Evolutionary conservation across 2,888 invertebrate genomes (phyloP).

Genomic region (Philereme transversata): DNA sequence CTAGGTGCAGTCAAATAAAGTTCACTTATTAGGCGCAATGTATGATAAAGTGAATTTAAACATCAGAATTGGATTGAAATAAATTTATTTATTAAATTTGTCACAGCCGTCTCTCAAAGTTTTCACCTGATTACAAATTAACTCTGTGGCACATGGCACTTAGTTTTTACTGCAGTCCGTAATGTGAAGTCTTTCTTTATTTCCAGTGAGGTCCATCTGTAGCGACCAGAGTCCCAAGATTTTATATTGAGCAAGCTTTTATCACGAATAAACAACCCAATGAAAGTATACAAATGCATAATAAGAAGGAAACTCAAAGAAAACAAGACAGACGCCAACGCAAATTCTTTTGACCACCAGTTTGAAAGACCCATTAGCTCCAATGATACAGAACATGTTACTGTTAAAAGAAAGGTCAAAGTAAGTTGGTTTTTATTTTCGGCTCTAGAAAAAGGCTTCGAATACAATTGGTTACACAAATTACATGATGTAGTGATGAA

Average conservation of each 20-base stretch:
- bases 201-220: not conserved
- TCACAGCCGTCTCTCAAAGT: too few relatives aligned
- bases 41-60: too few relatives aligned
- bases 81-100: too few relatives aligned
- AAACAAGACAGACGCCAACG: constrained; percentile 70
- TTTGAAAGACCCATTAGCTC: not conserved
- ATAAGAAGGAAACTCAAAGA: constrained; percentile 75
- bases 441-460: constrained; percentile 17
- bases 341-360: constrained; percentile 50
- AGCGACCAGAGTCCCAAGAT: constrained; percentile 59
- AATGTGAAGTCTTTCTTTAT: not conserved
- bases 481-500: constrained; percentile 16
- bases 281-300: constrained; percentile 74
- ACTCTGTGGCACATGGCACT: too few relatives aligned
- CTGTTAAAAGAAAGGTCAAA: not conserved
- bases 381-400: not conserved
- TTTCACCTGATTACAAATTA: too few relatives aligned
- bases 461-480: constrained; percentile 16
- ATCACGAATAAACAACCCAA: constrained; percentile 64
- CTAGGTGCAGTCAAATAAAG: too few relatives aligned
- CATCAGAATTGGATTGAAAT: too few relatives aligned
- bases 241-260: constrained; percentile 68
- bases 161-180: too few relatives aligned
- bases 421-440: constrained; percentile 8
- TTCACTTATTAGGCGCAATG: too few relatives aligned